Conservation (phyloP, 30 jellyfish, hydroid and myxozoan genomes). For the Morbakka virulenta region DNA sequence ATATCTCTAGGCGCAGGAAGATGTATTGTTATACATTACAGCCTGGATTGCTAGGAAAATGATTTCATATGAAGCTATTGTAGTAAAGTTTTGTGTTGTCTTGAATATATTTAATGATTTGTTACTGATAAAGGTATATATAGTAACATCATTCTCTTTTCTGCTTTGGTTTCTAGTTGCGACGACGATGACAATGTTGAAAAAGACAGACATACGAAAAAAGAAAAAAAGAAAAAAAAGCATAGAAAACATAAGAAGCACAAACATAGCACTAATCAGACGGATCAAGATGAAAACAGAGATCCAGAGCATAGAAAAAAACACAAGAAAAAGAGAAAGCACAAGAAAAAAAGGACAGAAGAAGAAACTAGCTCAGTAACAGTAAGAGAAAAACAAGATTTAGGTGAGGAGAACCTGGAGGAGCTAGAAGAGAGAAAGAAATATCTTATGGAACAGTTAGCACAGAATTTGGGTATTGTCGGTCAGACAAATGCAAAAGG, state of each 20-base stretch:
- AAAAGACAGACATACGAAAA: neutral
- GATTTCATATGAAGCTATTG: too few species aligned
- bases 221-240: slow-evolving; percentile 43
- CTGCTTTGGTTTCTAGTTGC: too few species aligned
- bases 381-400: slow-evolving; percentile 14
- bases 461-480: too few species aligned
- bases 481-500: too few species aligned
- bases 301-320: slow-evolving; percentile 14
- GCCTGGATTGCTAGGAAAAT: too few species aligned
- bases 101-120: too few species aligned
- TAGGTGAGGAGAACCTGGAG: slow-evolving; percentile 74
- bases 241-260: slow-evolving; percentile 59
- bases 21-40: too few species aligned
- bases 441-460: slow-evolving; percentile 67
- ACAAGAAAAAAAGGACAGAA: slow-evolving; percentile 48
- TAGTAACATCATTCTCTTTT: too few species aligned
- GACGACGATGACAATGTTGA: neutral
- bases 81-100: too few species aligned
- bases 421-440: slow-evolving; percentile 70
- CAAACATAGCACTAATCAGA: too few species aligned
- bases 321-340: slow-evolving; percentile 18
- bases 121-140: too few species aligned
- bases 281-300: neutral
- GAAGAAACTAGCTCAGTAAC: slow-evolving; percentile 31
- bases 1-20: too few species aligned